Conservation (phyloP, 2,113 vertebrate species). For the Cyprinodon brontotheroides region DNA sequence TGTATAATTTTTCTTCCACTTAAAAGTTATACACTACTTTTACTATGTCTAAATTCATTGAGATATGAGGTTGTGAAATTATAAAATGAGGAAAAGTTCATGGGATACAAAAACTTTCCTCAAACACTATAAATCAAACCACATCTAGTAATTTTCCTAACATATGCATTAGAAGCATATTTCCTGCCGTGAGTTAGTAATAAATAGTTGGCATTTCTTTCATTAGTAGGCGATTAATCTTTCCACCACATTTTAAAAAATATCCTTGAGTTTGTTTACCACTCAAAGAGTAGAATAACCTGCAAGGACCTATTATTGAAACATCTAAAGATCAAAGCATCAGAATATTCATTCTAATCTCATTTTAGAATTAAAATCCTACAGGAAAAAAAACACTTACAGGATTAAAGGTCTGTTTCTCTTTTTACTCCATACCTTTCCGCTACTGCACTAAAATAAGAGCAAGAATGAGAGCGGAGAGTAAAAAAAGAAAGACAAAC, state of each 20-base stretch:
- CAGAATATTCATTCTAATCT: neutral
- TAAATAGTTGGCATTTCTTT: constrained; percentile 32
- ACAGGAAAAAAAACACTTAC: neutral
- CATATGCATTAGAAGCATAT: neutral
- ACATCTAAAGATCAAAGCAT: constrained; percentile 7
- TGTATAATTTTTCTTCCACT: neutral
- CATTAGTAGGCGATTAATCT: constrained; percentile 38
- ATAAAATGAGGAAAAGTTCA: neutral
- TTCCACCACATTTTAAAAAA: constrained; percentile 25
- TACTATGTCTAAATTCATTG: neutral
- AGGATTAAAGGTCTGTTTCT: neutral
- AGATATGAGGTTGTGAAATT: neutral
- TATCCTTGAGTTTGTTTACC: constrained; percentile 35
- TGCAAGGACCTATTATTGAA: constrained; percentile 34
- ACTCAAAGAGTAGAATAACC: constrained; percentile 21
- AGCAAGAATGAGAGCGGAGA: neutral
- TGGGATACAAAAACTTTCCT: neutral
- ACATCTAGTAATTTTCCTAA: neutral
- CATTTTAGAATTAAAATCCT: neutral
- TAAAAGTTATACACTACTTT: neutral
- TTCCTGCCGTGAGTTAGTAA: constrained; percentile 20
- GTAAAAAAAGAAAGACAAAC: neutral
- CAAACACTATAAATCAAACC: neutral
- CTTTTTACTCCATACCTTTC: neutral
- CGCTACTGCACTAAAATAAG: too few species aligned